Base-by-base conservation (phyloP, 2,797 vertebrate genomes). In the Falco concolor region DNA sequence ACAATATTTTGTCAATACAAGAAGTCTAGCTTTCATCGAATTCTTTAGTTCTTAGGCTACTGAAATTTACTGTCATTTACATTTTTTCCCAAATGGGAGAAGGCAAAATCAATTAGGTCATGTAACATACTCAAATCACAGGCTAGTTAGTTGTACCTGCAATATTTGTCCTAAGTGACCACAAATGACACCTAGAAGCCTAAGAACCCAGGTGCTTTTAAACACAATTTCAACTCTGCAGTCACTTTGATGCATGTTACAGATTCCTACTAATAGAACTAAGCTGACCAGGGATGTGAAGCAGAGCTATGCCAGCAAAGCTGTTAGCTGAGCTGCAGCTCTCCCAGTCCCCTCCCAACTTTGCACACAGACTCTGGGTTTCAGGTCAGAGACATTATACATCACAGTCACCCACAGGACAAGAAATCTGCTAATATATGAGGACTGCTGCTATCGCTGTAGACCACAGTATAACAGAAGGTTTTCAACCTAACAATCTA, bases 391-490 rank as follows among this genome's bases (percentile, higher is more conserved):
- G 12, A 40, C 17, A 21, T 23, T 32, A 2, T 2, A 44, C 17
- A 52, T 40, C 13, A 49, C 27, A 64, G 23, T 22, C 52, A 68
- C 1, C 32, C 12, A 59, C 10, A 5, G 4, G 6, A 28, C 12
- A 34, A 50, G 17, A 56, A 6, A 49, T 3, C 3, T 63, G 22
- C 30, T 60, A 74, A 6, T 0, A 34, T 3, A 40, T 32, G 8
- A 42, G 21, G 10, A 30, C 25, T 60, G 40, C 36, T 28, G 12
- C n/a, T 68, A 20, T 32, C 25, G 17, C 10, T 14, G 38, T 0
- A 50, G n/a, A 49, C 27, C 18, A 3, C 0, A 0, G 8, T n/a
- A 53, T 3, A 42, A 25, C 4, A 54, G 4, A 60, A 73, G 20
- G 9, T 68, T 72, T 79, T 61, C 21, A 77, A 34, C 7, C 18